Evolutionary conservation across 2,797 vertebrate genomes (phyloP).

Genomic region (Alosa sapidissima): DNA sequence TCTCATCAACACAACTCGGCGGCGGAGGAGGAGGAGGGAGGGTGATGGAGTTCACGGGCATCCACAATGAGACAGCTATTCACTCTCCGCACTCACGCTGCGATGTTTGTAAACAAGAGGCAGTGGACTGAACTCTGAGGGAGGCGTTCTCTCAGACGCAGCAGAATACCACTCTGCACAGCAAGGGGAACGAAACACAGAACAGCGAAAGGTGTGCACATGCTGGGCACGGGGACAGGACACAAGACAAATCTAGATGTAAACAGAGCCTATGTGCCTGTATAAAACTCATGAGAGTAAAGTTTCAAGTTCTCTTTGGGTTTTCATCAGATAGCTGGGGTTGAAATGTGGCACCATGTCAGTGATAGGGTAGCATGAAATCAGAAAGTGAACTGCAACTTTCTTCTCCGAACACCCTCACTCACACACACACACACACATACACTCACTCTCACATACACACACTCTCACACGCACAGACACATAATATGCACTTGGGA

Average conservation of each 20-base stretch:
- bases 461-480: slow-evolving; percentile 42
- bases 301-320: not conserved
- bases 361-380: not conserved
- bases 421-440: slow-evolving; percentile 21
- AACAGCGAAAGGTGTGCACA: not conserved
- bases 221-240: not conserved
- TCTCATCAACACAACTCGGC: not conserved
- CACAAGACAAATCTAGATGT: not conserved
- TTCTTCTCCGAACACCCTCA: slow-evolving; percentile 28
- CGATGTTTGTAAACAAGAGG: slow-evolving; percentile 29
- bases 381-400: slow-evolving; percentile 7
- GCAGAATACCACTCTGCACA: not conserved
- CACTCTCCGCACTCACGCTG: not conserved
- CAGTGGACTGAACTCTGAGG: slow-evolving; percentile 46
- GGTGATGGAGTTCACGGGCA: not conserved
- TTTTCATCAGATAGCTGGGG: not conserved
- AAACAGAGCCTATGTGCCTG: not conserved
- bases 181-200: not conserved
- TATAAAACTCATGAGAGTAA: no score
- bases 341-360: not conserved
- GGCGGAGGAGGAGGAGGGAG: not conserved
- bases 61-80: not conserved
- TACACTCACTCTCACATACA: slow-evolving; percentile 29
- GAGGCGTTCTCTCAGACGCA: slow-evolving; percentile 40
- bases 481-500: slow-evolving; percentile 39